Evolutionary conservation across 2,888 invertebrate genomes (phyloP), one percentile per base, ranked within the genome.

Genomic region (Stenolophus ochropezus): DNA sequence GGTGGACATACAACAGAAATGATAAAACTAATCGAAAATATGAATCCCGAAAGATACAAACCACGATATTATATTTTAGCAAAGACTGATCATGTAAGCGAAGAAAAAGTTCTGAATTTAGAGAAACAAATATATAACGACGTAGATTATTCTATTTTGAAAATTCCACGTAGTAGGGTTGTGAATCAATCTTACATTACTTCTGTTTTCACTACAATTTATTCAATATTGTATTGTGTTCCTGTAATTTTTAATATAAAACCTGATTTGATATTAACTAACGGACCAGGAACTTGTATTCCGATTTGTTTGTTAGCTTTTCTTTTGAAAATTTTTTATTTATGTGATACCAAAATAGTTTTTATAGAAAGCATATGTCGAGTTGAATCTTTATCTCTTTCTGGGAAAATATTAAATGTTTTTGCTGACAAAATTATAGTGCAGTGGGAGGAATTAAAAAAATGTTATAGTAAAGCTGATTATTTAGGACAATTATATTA

Each of bases 1-100:
- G 97, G 97, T 80, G 97, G 97, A 0, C 99, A 99, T 88, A 99
- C 99, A 0, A 94, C 95, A n/a, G 99, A 99, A 91, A 95, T 99
- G 91, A 88, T 98, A 73, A 91, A 93, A 83, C 90, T 98, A 53
- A 88, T 95, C 4, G 90, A 91, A 84, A 90, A 91, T 25, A 87
- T 98, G 58, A 91, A 93, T 85, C 87, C 89, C n/a, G 86, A 89
- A 0, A 92, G 91, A 85, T 97, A 96, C 87, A 88, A 89, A 0
- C 96, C 97, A 0, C 90, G 97, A 77, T 89, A 93, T 81, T 98
- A 97, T 87, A 89, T 98, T 61, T 89, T 96, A 83, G 96, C 98
- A 2, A 91, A 92, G 73, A 94, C 93, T 80, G 98, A 98, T 89
- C 88, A 87, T 8, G 94, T 94, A 74, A 98, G 97, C 87, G 90